Evolutionary conservation across 1,140 invertebrate genomes (phyloP).

Genomic region (Solen grandis): DNA sequence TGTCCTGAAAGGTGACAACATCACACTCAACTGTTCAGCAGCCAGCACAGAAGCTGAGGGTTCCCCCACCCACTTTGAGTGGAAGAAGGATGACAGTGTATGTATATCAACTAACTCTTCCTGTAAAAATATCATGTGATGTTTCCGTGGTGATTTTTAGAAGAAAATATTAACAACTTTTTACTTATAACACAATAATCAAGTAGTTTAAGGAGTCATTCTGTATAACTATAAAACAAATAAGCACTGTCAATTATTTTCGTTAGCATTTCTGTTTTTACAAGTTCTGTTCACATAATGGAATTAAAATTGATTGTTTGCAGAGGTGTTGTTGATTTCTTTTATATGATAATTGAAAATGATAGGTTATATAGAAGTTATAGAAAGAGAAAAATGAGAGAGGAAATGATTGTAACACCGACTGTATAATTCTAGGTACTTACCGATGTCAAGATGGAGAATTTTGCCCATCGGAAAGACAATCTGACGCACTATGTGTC

Average conservation of each 20-base stretch:
- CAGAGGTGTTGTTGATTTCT: no score
- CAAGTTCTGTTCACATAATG: no score
- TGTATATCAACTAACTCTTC: no score
- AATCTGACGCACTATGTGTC: conserved; percentile 83
- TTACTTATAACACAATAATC: neutral
- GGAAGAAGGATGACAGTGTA: conserved; percentile 94
- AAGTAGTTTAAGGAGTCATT: neutral
- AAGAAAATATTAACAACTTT: neutral
- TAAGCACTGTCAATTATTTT: no score
- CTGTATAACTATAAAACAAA: no score
- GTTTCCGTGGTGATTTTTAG: neutral
- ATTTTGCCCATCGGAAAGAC: conserved; percentile 68
- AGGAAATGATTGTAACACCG: no score
- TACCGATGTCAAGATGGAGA: conserved; percentile 64
- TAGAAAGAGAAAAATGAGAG: no score
- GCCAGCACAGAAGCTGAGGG: conserved; percentile 82
- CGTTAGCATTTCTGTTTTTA: no score
- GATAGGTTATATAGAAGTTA: no score
- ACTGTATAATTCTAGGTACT: no score
- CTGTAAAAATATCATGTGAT: neutral
- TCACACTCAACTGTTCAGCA: conserved; percentile 91
- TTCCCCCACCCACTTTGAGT: conserved; percentile 87
- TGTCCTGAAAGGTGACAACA: conserved; percentile 91
- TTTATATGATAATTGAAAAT: no score
- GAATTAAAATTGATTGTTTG: no score